Percentiles rank a stretch among this genome's conserved stretches.
Conservation (phyloP, 2,888 invertebrate species). For the Caenorhabditis sp. region DNA sequence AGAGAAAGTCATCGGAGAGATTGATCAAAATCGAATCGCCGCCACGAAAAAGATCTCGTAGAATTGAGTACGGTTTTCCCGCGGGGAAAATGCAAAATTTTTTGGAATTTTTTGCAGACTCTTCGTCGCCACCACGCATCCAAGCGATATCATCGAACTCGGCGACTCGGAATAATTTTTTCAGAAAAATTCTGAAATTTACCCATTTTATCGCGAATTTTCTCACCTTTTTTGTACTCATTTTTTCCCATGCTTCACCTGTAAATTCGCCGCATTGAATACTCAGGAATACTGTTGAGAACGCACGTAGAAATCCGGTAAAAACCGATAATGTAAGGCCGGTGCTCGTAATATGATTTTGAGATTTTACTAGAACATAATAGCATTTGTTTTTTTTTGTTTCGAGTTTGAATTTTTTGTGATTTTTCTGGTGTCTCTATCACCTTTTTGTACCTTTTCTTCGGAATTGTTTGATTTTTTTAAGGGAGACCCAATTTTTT, state of each 20-base stretch:
- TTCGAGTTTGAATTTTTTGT: background rate
- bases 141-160: background rate
- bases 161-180: background rate
- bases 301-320: no score
- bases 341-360: no score
- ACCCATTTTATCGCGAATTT: background rate
- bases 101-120: background rate
- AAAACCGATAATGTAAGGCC: no score
- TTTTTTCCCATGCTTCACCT: background rate
- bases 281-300: no score
- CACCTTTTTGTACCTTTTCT: background rate
- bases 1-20: background rate
- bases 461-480: background rate
- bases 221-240: constrained; percentile 4
- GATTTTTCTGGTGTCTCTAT: background rate
- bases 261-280: constrained; percentile 1
- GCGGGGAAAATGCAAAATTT: background rate
- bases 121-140: background rate
- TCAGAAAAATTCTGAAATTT: background rate
- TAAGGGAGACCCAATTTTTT: background rate
- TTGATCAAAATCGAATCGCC: constrained; percentile 14
- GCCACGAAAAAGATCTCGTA: background rate
- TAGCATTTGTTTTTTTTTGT: background rate
- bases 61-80: background rate
- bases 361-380: no score